A percentile compares a stretch with the other conserved stretches of the same genome.
Conservation (phyloP, 2,113 vertebrate genomes). For the Sisor rabdophorus region DNA sequence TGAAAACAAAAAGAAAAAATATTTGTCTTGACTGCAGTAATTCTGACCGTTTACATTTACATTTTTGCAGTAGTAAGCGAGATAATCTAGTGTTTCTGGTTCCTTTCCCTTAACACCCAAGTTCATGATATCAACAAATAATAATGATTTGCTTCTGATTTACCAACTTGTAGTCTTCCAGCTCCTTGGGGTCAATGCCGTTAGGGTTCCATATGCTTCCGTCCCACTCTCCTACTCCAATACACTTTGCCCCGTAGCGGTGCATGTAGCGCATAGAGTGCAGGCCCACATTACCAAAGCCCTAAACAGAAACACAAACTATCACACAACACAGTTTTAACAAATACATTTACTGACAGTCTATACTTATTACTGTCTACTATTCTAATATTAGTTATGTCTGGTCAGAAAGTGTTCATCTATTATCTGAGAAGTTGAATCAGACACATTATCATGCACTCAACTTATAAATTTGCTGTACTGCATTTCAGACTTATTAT, state of each 20-base stretch:
- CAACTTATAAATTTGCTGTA: too few relatives aligned
- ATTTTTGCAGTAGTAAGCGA: neutral
- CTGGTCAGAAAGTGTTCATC: neutral
- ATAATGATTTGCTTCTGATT: slow-evolving; percentile 33
- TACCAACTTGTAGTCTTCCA: slow-evolving; percentile 92
- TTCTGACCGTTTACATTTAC: neutral
- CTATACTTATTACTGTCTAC: neutral
- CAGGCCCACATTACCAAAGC: slow-evolving; percentile 93
- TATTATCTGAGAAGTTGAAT: neutral
- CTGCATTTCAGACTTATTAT: too few relatives aligned
- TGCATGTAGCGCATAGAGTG: slow-evolving; percentile 96
- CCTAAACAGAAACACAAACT: slow-evolving; percentile 48
- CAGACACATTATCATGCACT: neutral
- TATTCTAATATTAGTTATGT: neutral
- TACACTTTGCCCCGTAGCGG: slow-evolving; percentile 87
- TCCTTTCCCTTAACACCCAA: neutral
- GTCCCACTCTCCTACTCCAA: slow-evolving; percentile 87
- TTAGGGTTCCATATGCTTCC: slow-evolving; percentile 90
- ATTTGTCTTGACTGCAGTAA: neutral
- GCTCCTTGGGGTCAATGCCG: slow-evolving; percentile 93
- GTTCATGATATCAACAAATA: neutral
- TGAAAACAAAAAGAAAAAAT: slow-evolving; percentile 49
- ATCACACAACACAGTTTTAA: neutral
- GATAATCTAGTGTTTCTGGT: neutral
- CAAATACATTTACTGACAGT: neutral